Percentiles rank a stretch among this genome's conserved stretches.
Conservation (phyloP, 1,140 invertebrate genomes). For the Diorhabda elongata region DNA sequence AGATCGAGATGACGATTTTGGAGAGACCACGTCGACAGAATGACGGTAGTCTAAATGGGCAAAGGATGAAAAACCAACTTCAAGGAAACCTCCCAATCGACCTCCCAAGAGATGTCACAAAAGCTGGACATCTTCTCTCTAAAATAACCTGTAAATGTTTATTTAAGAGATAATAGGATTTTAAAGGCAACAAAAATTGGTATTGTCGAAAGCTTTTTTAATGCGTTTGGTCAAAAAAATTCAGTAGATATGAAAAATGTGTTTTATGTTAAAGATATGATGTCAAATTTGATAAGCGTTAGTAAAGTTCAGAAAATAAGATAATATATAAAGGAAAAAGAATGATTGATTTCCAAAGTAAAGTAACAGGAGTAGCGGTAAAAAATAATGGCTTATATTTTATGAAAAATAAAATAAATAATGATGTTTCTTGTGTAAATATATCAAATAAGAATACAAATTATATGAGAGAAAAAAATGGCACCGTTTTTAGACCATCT, state of each 20-base stretch:
- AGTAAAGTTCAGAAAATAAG: too few relatives aligned
- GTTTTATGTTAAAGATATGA: constrained; percentile 39
- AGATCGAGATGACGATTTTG: too few relatives aligned
- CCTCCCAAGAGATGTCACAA: constrained; percentile 28
- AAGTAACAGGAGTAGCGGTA: constrained; percentile 9
- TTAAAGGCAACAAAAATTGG: constrained; percentile 43
- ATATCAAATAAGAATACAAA: constrained; percentile 19
- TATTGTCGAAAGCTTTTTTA: constrained; percentile 26
- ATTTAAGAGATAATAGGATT: constrained; percentile 34
- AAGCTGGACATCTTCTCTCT: constrained; percentile 41
- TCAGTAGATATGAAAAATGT: constrained; percentile 36
- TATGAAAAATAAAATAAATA: constrained; percentile 12
- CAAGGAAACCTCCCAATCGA: too few relatives aligned
- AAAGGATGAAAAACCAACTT: too few relatives aligned
- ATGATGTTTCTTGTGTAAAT: constrained; percentile 5
- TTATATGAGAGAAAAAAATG: constrained; percentile 36
- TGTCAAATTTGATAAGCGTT: constrained; percentile 22
- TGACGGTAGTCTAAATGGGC: too few relatives aligned
- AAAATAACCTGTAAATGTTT: constrained; percentile 33
- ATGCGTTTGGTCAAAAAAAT: constrained; percentile 18
- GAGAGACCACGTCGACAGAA: too few relatives aligned
- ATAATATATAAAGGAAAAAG: too few relatives aligned
- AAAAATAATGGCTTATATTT: constrained; percentile 23
- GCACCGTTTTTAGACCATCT: constrained; percentile 41
- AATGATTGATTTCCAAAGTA: too few relatives aligned